Percentiles rank a stretch among this genome's conserved stretches.
Conservation (phyloP, 2,113 vertebrate species). For the Eulacestoma nigropectus region DNA sequence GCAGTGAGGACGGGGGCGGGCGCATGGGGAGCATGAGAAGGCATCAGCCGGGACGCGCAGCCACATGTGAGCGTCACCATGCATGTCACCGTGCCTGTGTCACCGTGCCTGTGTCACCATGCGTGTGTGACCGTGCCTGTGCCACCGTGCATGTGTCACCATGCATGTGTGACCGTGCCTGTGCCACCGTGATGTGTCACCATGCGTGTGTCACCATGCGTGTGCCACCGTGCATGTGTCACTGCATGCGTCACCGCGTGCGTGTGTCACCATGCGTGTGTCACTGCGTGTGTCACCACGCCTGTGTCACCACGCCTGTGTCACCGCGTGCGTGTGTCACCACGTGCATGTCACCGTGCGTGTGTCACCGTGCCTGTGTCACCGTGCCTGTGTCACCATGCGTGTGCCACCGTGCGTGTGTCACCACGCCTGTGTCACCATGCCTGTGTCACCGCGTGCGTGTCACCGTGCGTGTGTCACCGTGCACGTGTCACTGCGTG, state of each 20-base stretch:
- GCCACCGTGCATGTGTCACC: no score
- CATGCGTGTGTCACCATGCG: no score
- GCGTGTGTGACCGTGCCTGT: no score
- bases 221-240: no score
- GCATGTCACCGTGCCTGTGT: no score
- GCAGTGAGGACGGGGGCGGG: not conserved
- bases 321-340: not conserved
- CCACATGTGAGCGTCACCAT: not conserved
- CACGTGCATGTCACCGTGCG: rapidly evolving
- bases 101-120: no score
- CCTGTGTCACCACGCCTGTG: no score
- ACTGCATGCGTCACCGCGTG: no score
- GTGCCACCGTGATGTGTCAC: no score
- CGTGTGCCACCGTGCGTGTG: not conserved
- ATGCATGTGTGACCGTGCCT: no score
- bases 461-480: not conserved
- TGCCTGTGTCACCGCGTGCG: not conserved
- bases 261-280: no score
- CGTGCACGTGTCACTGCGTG: not conserved
- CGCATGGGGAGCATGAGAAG: not conserved
- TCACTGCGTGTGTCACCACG: no score
- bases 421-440: not conserved
- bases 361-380: not conserved
- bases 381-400: not conserved
- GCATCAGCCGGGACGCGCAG: not conserved